These are phyloP conservation scores for Tetragnatha versicolor DNA, from an alignment of 1,140 invertebrate species.

Conservation along the genomic window DNA sequence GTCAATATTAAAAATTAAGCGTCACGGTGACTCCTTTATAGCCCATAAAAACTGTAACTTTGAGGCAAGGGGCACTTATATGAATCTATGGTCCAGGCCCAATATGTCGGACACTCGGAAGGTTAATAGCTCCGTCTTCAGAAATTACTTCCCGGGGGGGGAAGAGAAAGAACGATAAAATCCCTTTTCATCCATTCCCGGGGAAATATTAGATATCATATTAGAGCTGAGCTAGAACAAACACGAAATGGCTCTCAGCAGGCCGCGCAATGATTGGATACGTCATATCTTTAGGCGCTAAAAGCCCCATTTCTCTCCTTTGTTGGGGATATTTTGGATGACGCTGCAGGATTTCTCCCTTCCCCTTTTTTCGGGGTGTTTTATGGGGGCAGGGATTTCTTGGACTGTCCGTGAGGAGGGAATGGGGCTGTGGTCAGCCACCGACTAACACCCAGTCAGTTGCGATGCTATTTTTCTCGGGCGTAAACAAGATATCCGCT, in stretches of 20 bases:
- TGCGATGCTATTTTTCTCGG: no score
- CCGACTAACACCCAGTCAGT: no score
- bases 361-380: no score
- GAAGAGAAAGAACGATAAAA: constrained; percentile 19
- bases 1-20: constrained; percentile 9
- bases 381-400: no score
- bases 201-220: constrained; percentile 41
- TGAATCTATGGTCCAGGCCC: neutral
- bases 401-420: no score
- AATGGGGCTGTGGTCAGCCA: no score
- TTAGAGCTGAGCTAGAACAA: constrained; percentile 34
- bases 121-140: constrained; percentile 25
- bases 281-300: constrained; percentile 45
- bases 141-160: constrained; percentile 3
- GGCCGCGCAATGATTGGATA: constrained; percentile 23
- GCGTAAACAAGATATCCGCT: no score
- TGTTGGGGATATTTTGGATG: constrained; percentile 9
- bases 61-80: neutral
- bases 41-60: neutral
- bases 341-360: neutral
- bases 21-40: constrained; percentile 8
- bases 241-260: constrained; percentile 46
- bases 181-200: constrained; percentile 24
- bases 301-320: constrained; percentile 26
- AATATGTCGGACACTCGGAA: constrained; percentile 27